Evolutionary conservation across 2,888 invertebrate genomes (phyloP).

Genomic region (Pandemis heparana): DNA sequence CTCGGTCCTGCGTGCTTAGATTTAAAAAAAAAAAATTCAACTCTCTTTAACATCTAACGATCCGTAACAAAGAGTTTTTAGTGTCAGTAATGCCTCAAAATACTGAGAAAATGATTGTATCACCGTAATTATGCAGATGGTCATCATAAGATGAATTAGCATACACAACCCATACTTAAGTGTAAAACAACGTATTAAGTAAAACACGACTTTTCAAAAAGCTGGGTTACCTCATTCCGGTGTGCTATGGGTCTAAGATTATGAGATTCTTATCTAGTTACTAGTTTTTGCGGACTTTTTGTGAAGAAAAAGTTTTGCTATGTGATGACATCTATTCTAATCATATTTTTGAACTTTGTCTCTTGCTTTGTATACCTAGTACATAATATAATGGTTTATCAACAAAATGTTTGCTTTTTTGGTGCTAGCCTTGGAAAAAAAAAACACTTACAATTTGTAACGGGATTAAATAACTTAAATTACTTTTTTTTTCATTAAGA

Average conservation of each 20-base stretch:
- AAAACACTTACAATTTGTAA: too few relatives aligned
- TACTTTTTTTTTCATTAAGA: too few relatives aligned
- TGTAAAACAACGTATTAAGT: slow-evolving; percentile 32
- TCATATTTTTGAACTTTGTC: too few relatives aligned
- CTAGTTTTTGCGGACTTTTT: not conserved
- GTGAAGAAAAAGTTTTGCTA: not conserved
- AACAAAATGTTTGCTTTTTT: too few relatives aligned
- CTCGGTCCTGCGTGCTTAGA: not conserved
- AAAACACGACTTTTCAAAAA: slow-evolving; percentile 27
- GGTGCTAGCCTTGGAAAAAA: too few relatives aligned
- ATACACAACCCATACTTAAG: slow-evolving; percentile 51
- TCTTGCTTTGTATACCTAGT: too few relatives aligned
- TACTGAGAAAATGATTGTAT: slow-evolving; percentile 43
- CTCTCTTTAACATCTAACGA: slow-evolving; percentile 5
- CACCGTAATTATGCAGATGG: slow-evolving; percentile 48
- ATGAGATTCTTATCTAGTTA: slow-evolving; percentile 15
- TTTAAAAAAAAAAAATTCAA: not conserved
- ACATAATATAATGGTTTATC: too few relatives aligned
- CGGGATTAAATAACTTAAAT: too few relatives aligned
- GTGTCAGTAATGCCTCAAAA: slow-evolving; percentile 29
- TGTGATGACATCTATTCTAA: too few relatives aligned
- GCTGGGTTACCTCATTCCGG: slow-evolving; percentile 30
- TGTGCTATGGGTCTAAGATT: slow-evolving; percentile 15
- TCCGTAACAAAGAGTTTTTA: slow-evolving; percentile 22
- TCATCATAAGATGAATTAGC: slow-evolving; percentile 49